phyloP scores from a whole-genome alignment of 2,888 invertebrate genomes.

The Campoplex nolae region DNA sequence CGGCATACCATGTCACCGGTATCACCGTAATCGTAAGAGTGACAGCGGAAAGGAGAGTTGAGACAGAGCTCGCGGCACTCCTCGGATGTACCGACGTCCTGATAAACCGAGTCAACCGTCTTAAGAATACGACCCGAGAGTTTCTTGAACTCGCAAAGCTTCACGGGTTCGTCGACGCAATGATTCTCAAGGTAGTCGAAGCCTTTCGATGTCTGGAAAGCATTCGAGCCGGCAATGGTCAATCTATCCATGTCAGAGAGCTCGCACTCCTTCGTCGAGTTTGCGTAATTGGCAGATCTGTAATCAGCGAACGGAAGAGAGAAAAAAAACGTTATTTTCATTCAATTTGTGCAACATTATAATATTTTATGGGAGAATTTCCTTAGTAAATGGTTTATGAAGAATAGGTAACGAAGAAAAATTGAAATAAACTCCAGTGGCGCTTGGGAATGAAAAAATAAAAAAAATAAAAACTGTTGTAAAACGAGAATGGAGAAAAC shows the following conservation, averaged over 20 bases:
- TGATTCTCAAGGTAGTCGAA: constrained; percentile 96
- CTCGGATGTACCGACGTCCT: constrained; percentile 94
- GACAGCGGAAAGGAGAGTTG: constrained; percentile 94
- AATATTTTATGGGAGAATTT: constrained; percentile 10
- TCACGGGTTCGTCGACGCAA: constrained; percentile 97
- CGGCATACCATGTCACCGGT: constrained; percentile 97
- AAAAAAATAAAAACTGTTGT: neutral
- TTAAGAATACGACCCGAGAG: constrained; percentile 95
- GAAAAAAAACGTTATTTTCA: constrained; percentile 59
- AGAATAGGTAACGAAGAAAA: neutral
- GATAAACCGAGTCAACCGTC: constrained; percentile 97
- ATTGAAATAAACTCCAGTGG: neutral
- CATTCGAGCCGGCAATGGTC: constrained; percentile 93
- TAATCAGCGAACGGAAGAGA: constrained; percentile 71
- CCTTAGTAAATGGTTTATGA: neutral
- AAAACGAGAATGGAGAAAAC: neutral
- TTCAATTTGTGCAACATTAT: constrained; percentile 21
- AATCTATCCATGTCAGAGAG: constrained; percentile 96
- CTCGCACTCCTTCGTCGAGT: constrained; percentile 93
- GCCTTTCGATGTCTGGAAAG: constrained; percentile 88
- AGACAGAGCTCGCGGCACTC: constrained; percentile 95
- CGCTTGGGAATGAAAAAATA: too few relatives aligned
- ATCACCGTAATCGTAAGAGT: constrained; percentile 97
- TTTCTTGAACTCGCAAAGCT: constrained; percentile 97
- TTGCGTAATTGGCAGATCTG: constrained; percentile 97